A percentile compares a stretch with the other conserved stretches of the same genome.
Evolutionary conservation across 2,797 vertebrate species (phyloP).

Genomic region (Cygnus olor): DNA sequence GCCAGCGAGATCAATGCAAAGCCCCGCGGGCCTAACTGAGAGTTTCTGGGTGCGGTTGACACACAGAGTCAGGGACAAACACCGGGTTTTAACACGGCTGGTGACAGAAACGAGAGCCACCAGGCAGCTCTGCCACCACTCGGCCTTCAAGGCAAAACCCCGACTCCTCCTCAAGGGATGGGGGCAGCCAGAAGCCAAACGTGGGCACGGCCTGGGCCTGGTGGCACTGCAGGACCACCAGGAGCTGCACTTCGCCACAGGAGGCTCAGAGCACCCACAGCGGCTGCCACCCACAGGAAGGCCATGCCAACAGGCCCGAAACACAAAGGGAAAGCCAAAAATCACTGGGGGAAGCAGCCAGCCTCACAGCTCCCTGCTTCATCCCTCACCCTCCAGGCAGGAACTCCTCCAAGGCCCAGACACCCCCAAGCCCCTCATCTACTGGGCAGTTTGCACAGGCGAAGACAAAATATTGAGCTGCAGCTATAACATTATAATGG

Average conservation of each 20-base stretch:
- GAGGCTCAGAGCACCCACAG: neutral
- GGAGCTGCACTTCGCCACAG: neutral
- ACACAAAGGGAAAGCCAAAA: neutral
- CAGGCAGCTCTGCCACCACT: neutral
- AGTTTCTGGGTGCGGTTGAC: neutral
- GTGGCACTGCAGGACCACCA: neutral
- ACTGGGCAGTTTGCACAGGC: neutral
- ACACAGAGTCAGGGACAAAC: neutral
- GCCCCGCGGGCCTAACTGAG: slow-evolving; percentile 27
- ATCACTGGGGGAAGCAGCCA: neutral
- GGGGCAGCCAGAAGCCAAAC: neutral
- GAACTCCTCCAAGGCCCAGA: neutral
- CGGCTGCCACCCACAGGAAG: neutral
- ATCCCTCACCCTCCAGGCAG: neutral
- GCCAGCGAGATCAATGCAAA: slow-evolving; percentile 57
- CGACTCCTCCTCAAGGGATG: neutral
- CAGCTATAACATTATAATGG: neutral
- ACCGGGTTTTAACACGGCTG: neutral
- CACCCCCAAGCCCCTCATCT: neutral
- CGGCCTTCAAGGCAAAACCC: neutral
- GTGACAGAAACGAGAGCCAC: neutral
- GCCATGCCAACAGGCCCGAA: neutral
- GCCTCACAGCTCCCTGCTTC: neutral
- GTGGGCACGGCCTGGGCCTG: neutral
- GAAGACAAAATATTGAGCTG: neutral